phyloP scores from a whole-genome alignment of 2,797 vertebrate genomes.

The Bradypodion ventrale region DNA sequence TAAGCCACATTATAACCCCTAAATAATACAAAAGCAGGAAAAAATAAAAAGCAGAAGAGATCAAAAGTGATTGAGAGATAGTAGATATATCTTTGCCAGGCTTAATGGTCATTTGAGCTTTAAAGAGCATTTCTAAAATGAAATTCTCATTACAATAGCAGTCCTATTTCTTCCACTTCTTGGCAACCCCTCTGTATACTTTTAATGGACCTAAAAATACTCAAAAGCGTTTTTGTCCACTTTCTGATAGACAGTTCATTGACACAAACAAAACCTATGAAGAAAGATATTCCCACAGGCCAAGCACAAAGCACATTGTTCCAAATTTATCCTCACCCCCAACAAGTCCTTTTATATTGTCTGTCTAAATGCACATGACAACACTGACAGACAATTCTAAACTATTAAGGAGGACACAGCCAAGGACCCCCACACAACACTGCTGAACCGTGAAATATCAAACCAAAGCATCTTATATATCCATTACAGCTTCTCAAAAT shows the following conservation, averaged over 20 bases:
- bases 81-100: background rate
- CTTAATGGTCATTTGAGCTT: background rate
- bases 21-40: background rate
- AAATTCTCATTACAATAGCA: background rate
- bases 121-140: background rate
- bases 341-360: constrained; percentile 24
- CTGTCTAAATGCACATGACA: constrained; percentile 34
- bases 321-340: background rate
- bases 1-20: background rate
- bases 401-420: constrained; percentile 1
- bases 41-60: background rate
- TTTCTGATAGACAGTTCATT: constrained; percentile 15
- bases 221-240: constrained; percentile 11
- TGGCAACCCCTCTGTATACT: background rate
- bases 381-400: constrained; percentile 16
- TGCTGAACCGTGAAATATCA: constrained; percentile 28
- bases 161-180: background rate
- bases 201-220: constrained; percentile 15
- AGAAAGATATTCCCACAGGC: background rate
- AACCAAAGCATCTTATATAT: constrained; percentile 9
- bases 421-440: background rate
- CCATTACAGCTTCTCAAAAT: constrained; percentile 22
- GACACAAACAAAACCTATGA: constrained; percentile 15
- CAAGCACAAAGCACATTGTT: constrained; percentile 10
- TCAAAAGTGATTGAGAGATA: background rate